Evolutionary conservation across 2,797 vertebrate genomes (phyloP).

Genomic region (Parauchenoglanis punctatus): DNA sequence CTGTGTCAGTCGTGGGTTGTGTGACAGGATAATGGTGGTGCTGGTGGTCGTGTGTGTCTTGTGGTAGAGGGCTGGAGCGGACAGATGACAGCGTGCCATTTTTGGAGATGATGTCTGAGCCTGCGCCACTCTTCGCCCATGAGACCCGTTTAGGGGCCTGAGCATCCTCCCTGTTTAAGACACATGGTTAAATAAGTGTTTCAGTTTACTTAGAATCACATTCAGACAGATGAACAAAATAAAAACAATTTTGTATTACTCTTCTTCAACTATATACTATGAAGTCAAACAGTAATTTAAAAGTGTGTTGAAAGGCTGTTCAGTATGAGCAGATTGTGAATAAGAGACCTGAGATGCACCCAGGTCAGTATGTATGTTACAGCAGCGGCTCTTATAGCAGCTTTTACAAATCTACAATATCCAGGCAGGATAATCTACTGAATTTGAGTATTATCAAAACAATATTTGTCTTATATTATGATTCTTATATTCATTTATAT

Average conservation of each 20-base stretch:
- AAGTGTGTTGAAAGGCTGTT: not conserved
- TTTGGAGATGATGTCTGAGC: slow-evolving; percentile 87
- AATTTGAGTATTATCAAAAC: not conserved
- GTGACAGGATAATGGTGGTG: slow-evolving; percentile 75
- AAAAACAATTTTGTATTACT: not conserved
- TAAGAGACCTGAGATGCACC: not conserved
- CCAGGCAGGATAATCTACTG: not conserved
- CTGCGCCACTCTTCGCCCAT: slow-evolving; percentile 84
- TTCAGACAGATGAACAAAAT: not conserved
- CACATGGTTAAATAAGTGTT: slow-evolving; percentile 18
- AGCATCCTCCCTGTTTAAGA: slow-evolving; percentile 85
- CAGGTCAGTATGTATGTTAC: not conserved
- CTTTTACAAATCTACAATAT: not conserved
- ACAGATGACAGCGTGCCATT: slow-evolving; percentile 93
- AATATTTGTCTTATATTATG: not conserved
- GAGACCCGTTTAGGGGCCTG: slow-evolving; percentile 87
- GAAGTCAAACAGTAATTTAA: not conserved
- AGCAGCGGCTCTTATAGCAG: not conserved
- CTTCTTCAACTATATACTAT: too few relatives aligned
- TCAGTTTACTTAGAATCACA: not conserved
- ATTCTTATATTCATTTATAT: not conserved
- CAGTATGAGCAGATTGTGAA: not conserved
- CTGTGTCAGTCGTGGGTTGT: slow-evolving; percentile 77
- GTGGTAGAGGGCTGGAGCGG: slow-evolving; percentile 77
- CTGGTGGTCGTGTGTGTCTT: slow-evolving; percentile 68